Evolutionary conservation across 2,113 vertebrate species (phyloP).

Genomic region (Grus americana): DNA sequence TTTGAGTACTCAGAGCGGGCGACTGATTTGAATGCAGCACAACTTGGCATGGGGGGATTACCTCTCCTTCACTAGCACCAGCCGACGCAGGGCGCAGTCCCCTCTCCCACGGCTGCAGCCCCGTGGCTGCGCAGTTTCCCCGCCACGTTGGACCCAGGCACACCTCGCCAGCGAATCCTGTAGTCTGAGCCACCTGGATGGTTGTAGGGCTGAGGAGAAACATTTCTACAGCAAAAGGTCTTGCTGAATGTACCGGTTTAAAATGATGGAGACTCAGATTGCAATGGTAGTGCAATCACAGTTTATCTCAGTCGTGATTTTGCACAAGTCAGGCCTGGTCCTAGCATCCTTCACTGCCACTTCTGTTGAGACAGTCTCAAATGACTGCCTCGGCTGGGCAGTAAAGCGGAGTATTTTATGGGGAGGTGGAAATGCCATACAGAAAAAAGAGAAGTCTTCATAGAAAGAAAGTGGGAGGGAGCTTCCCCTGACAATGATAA

Average conservation of each 20-base stretch:
- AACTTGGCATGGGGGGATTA: neutral
- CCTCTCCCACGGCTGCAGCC: neutral
- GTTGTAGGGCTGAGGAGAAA: neutral
- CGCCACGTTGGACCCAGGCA: fast-evolving
- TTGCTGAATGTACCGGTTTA: neutral
- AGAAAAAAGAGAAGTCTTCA: neutral
- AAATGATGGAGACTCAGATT: neutral
- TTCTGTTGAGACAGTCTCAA: neutral
- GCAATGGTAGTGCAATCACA: neutral
- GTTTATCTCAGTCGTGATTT: neutral
- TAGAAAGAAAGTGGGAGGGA: neutral
- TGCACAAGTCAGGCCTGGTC: neutral
- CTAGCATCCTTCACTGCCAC: neutral
- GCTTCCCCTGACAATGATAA: neutral
- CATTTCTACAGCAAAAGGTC: neutral
- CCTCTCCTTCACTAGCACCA: neutral
- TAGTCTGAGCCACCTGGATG: neutral
- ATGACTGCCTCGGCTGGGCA: neutral
- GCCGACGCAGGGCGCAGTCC: neutral
- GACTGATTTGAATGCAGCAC: neutral
- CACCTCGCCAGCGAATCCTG: neutral
- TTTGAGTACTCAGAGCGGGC: neutral
- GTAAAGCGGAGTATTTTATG: neutral
- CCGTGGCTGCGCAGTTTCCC: neutral
- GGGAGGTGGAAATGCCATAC: neutral